Base-by-base conservation (phyloP, 2,888 invertebrate genomes). In the Dendrolimus houi region DNA sequence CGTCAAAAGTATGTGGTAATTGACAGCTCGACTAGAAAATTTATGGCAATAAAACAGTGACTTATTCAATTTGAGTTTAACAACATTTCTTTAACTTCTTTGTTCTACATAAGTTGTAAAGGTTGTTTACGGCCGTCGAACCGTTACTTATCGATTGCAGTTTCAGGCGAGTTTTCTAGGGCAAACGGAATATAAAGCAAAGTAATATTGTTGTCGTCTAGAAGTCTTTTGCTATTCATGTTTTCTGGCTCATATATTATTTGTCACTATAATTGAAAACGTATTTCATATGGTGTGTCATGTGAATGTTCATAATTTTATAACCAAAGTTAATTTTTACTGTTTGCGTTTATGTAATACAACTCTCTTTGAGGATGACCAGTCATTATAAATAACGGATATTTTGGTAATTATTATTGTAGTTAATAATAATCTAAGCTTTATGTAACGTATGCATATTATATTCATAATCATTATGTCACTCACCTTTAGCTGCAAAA, bases 91-190 rank as follows among this genome's bases (percentile, higher is more conserved):
- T 29, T 29, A 29, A 29, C 3, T 29, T 47, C 9, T 47, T 47
- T 47, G 47, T 12, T 47, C 47, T 47, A 47, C 47, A 10, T 47
- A 2, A 10, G 47, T 29, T 12, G 47, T 47, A 47, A 47, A 47
- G 47, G 47, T 47, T 47, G 47, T 8, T 59, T 73, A 71, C 65
- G 83, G 79, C 70, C 81, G 71, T 75, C 73, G 80, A 82, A 80
- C 83, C 64, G 68, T 61, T 65, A 60, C 58, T 60, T 72, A 83
- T 82, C 73, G 82, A 85, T 84, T 79, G 67, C 64, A 64, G 55
- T 59, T 58, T 61, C 56, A 9, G 57, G 57, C 56, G 57, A 57
- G 64, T 69, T 80, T 83, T 78, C 68, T 81, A 74, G 82, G 77
- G 69, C 79, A 64, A 71, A 59, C 71, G 73, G 75, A 73, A 76